Conservation (phyloP, 2,113 vertebrate genomes). For the Perccottus glenii region DNA sequence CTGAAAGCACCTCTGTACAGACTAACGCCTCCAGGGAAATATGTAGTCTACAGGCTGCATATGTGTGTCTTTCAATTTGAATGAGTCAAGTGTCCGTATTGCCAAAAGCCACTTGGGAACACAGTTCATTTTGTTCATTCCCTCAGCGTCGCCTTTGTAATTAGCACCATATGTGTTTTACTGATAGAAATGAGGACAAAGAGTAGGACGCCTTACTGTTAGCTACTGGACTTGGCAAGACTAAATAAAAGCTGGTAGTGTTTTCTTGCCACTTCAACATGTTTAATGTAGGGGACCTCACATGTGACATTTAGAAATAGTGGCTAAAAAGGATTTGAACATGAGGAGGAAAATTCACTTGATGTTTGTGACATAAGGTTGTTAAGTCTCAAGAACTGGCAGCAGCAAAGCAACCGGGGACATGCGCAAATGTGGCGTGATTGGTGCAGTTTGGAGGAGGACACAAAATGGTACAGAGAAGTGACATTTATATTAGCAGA, state of each 20-base stretch:
- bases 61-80: conserved; percentile 51
- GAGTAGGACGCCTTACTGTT: conserved; percentile 21
- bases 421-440: neutral
- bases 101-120: conserved; percentile 34
- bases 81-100: conserved; percentile 44
- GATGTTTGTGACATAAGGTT: conserved; percentile 24
- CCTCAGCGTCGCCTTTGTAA: conserved; percentile 30
- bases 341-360: conserved; percentile 3
- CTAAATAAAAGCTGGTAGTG: neutral
- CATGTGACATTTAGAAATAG: neutral
- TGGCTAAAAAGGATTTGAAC: conserved; percentile 20
- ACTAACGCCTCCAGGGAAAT: conserved; percentile 32
- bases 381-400: neutral
- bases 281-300: neutral
- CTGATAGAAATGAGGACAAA: conserved; percentile 32
- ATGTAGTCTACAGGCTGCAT: conserved; percentile 19
- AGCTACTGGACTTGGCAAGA: neutral
- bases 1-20: conserved; percentile 4
- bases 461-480: neutral
- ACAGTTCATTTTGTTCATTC: conserved; percentile 37
- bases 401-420: neutral
- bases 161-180: conserved; percentile 43
- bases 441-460: neutral
- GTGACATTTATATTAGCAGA: no score
- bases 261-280: neutral